phyloP scores from a whole-genome alignment of 2,888 invertebrate genomes.

The Sycophila texana region DNA sequence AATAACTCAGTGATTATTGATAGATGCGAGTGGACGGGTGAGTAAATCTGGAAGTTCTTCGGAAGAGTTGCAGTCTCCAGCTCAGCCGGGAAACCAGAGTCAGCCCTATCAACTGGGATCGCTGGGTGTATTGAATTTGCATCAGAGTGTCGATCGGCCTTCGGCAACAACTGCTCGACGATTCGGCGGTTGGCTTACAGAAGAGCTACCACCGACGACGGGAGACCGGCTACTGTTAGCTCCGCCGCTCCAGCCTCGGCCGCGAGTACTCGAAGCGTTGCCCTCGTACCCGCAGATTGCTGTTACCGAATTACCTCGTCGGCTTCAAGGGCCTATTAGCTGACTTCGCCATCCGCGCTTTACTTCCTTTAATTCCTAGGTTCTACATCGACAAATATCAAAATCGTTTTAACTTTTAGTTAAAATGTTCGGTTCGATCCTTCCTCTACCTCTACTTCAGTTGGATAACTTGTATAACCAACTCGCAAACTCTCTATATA shows the following conservation, averaged over 20 bases:
- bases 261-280: slow-evolving; percentile 71
- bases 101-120: slow-evolving; percentile 51
- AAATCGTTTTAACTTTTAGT: no score
- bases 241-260: slow-evolving; percentile 59
- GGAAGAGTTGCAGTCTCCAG: slow-evolving; percentile 61
- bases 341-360: neutral
- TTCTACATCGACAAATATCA: no score
- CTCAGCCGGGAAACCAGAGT: slow-evolving; percentile 16
- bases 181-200: slow-evolving; percentile 66
- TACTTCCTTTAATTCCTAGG: no score
- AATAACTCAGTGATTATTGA: no score
- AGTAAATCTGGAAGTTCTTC: slow-evolving; percentile 71
- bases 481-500: no score
- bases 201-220: slow-evolving; percentile 57
- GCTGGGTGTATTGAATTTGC: slow-evolving; percentile 68
- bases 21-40: slow-evolving; percentile 67
- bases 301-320: slow-evolving; percentile 44
- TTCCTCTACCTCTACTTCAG: no score
- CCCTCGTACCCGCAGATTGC: slow-evolving; percentile 67
- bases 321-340: slow-evolving; percentile 40
- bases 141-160: slow-evolving; percentile 62
- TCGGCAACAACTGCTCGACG: slow-evolving; percentile 50
- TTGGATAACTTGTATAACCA: no score
- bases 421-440: no score
- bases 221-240: neutral